Percentiles rank a stretch among this genome's conserved stretches.
Evolutionary conservation across 1,140 invertebrate genomes (phyloP).

Genomic region (Copidosoma floridanum): DNA sequence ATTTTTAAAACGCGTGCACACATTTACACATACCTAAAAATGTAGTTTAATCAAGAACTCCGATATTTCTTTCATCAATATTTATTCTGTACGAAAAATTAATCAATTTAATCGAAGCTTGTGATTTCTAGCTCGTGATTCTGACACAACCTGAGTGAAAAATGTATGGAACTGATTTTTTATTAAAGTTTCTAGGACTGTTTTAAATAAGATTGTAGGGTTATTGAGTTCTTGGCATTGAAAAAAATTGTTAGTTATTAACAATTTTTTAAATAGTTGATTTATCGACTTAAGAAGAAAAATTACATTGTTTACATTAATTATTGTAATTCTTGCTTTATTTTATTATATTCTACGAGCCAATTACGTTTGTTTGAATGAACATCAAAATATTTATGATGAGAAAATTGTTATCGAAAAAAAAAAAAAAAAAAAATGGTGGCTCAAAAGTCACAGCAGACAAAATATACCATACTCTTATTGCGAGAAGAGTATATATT

Average conservation of each 20-base stretch:
- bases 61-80: background rate
- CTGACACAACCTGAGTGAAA: background rate
- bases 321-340: slow-evolving; percentile 13
- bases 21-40: no score
- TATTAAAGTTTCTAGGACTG: slow-evolving; percentile 13
- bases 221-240: slow-evolving; percentile 1
- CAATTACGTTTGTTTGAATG: slow-evolving; percentile 12
- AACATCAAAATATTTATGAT: slow-evolving; percentile 9
- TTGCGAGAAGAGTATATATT: no score
- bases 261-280: no score
- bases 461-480: no score
- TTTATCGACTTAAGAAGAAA: background rate
- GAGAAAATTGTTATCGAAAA: background rate
- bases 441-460: background rate
- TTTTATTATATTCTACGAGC: slow-evolving; percentile 2
- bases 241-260: slow-evolving; percentile 17
- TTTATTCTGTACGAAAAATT: background rate
- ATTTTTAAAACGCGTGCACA: no score
- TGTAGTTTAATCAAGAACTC: background rate
- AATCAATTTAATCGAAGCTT: background rate
- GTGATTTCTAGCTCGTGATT: background rate
- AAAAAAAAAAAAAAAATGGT: slow-evolving; percentile 7
- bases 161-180: slow-evolving; percentile 8
- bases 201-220: slow-evolving; percentile 21
- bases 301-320: background rate